Evolutionary conservation across 2,113 vertebrate species (phyloP), one percentile per base, ranked within the genome.

Genomic region (Eolophus roseicapilla): DNA sequence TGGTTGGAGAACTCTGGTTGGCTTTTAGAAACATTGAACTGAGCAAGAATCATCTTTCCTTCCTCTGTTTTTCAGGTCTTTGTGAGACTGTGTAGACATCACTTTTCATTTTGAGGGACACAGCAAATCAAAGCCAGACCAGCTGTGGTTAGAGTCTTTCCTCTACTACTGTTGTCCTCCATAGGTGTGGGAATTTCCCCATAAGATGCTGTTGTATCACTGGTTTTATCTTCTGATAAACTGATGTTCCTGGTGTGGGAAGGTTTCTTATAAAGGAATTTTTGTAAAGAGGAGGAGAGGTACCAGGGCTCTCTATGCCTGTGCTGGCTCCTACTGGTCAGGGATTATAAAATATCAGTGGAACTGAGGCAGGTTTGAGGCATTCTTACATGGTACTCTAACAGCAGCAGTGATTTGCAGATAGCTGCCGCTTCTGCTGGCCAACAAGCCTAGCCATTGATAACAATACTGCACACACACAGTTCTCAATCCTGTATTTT

Each of bases 291-390:
- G 10, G 6, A 44, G 33, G 25, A 77, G 10, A 74, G 16, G 3
- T 28, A 43, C 11, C 2, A 0, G 18, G 11, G 53, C 7, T 62
- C 14, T 73, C 53, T 41, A 0, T 68, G 11, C 11, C 33, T 77
- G 10, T 70, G 17, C 67, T 70, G 15, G 13, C 52, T 95, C 63
- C 62, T 60, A 29, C 16, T 75, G 29, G 12, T 27, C 11, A 9
- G 25, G 37, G 57, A n/a, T 76, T 47, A 50, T 25, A 29, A 77
- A 6, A 1, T 31, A 7, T 41, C 2, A 2, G 5, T 41, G 28
- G 44, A 89, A 65, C 13, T 18, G 39, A 75, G 43, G 27, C 15
- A 71, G 29, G 49, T 64, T 69, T 50, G 35, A 52, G 29, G 44
- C 21, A 43, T 52, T 31, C 41, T 70, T 52, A 23, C 10, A 17